A percentile compares a stretch with the other conserved stretches of the same genome.
Conservation (phyloP, 2,888 invertebrate genomes). For the Penaeus monodon region DNA sequence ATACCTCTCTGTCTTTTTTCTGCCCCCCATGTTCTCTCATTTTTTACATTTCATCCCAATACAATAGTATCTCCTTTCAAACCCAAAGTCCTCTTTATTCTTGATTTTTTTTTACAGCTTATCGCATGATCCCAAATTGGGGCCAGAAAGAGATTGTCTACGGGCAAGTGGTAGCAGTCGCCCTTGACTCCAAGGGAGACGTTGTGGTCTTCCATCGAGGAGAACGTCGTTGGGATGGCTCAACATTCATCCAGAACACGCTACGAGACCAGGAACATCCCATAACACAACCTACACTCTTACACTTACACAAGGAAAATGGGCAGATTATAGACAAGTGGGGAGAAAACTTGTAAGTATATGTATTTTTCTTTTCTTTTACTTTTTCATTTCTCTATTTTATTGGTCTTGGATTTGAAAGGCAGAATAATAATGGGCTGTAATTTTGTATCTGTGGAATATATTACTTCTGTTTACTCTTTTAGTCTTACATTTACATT, state of each 20-base stretch:
- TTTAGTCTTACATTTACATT: no score
- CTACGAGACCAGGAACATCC: conserved; percentile 21
- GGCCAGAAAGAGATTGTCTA: conserved; percentile 52
- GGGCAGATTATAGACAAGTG: conserved; percentile 53
- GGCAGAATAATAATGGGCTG: no score
- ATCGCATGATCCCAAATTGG: conserved; percentile 30
- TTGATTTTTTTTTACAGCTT: conserved; percentile 32
- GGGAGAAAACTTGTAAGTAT: conserved; percentile 62
- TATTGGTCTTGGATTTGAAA: no score
- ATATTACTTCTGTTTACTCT: no score
- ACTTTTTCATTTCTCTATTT: no score
- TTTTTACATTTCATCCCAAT: neutral
- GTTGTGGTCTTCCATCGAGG: conserved; percentile 67
- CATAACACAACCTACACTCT: conserved; percentile 45
- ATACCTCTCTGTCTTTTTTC: neutral
- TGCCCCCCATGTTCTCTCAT: neutral
- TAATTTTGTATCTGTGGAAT: no score
- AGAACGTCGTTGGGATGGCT: conserved; percentile 66
- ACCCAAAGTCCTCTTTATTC: neutral
- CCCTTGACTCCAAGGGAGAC: conserved; percentile 64
- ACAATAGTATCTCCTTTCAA: neutral
- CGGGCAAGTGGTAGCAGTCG: conserved; percentile 67
- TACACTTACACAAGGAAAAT: conserved; percentile 46
- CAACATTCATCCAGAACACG: conserved; percentile 48
- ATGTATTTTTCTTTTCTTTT: neutral